Evolutionary conservation across 2,113 vertebrate genomes (phyloP).

Genomic region (Oreotrochilus melanogaster): DNA sequence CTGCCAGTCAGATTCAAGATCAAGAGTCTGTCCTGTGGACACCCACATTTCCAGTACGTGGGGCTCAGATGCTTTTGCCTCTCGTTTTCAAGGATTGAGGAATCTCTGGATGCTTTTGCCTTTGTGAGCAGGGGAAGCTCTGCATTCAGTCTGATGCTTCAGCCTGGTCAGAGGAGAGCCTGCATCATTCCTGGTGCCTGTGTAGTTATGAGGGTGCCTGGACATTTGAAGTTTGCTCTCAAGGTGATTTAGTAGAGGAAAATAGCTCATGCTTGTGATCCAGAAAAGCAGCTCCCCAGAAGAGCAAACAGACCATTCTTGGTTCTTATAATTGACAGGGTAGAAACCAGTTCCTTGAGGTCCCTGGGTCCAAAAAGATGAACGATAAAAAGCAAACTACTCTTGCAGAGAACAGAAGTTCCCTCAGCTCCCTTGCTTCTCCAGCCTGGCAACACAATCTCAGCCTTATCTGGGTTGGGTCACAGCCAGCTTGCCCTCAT

Average conservation of each 20-base stretch:
- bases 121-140: not conserved
- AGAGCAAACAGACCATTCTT: not conserved
- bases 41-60: not conserved
- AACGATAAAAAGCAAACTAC: not conserved
- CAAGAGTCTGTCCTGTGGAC: not conserved
- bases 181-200: not conserved
- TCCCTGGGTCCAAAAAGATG: not conserved
- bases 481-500: constrained; percentile 53
- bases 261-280: not conserved
- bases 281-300: not conserved
- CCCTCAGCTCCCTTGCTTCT: not conserved
- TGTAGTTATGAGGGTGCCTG: not conserved
- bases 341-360: not conserved
- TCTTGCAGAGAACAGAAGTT: not conserved
- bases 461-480: constrained; percentile 8
- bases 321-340: not conserved
- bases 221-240: not conserved
- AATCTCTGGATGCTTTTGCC: not conserved
- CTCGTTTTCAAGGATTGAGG: not conserved
- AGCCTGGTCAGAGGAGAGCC: not conserved
- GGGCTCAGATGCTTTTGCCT: not conserved
- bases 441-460: not conserved
- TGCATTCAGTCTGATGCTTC: not conserved
- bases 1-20: not conserved
- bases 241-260: not conserved